A percentile compares a stretch with the other conserved stretches of the same genome.
These are phyloP conservation scores for Erinaceus europaeus DNA, from an alignment of 2,113 vertebrate species.

Conservation along the genomic window DNA sequence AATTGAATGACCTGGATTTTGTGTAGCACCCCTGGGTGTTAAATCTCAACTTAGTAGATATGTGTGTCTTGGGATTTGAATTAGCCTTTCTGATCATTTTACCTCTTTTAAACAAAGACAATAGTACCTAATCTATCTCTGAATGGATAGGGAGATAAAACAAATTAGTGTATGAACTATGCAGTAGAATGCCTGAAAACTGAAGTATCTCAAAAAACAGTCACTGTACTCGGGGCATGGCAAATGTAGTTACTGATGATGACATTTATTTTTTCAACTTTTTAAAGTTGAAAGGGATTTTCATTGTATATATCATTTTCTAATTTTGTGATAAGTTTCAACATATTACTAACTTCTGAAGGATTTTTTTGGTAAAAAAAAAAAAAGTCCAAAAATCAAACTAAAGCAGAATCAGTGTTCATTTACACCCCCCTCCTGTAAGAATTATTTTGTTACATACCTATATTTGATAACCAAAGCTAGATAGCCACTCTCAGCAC, in stretches of 20 bases:
- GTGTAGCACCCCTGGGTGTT: background rate
- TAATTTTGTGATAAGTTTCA: constrained; percentile 28
- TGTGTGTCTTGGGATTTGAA: background rate
- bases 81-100: background rate
- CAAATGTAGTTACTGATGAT: background rate
- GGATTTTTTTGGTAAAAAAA: background rate
- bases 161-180: background rate
- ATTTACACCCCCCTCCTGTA: background rate
- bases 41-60: background rate
- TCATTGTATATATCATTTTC: background rate
- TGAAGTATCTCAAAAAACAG: background rate
- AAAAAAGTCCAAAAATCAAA: background rate
- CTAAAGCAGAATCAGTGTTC: background rate
- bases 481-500: background rate
- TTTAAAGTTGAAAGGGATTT: background rate
- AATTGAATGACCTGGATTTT: background rate
- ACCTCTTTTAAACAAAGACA: background rate
- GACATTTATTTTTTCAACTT: background rate
- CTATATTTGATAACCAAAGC: background rate
- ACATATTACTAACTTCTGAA: background rate
- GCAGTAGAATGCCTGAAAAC: background rate
- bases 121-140: background rate
- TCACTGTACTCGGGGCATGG: background rate
- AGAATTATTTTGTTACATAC: background rate
- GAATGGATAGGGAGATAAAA: background rate